Evolutionary conservation across 2,113 vertebrate species (phyloP).

Genomic region (Lophotis ruficrista): DNA sequence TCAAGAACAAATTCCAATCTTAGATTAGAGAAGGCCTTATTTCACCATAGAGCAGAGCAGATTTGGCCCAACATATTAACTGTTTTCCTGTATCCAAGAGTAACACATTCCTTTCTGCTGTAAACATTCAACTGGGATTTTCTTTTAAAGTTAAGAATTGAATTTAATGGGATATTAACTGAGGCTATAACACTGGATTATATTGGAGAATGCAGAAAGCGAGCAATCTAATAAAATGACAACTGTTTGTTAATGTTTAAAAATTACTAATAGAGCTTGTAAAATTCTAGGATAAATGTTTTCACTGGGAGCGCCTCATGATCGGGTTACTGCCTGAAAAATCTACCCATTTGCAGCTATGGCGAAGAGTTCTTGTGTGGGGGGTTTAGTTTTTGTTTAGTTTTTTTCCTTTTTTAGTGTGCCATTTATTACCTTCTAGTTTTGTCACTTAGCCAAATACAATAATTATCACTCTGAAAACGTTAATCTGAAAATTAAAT

Average conservation of each 20-base stretch:
- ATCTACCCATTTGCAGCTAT: neutral
- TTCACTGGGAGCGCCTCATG: neutral
- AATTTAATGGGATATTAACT: neutral
- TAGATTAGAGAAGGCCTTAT: neutral
- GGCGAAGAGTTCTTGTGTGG: neutral
- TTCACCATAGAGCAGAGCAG: neutral
- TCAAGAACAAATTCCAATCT: neutral
- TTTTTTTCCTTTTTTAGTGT: neutral
- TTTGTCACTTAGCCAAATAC: neutral
- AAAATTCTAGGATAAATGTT: neutral
- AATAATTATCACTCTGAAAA: neutral
- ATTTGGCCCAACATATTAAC: neutral
- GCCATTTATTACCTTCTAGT: neutral
- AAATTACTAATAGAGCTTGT: neutral
- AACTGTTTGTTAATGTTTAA: neutral
- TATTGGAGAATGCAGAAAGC: neutral
- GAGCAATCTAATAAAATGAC: neutral
- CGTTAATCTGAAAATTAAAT: neutral
- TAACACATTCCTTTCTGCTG: neutral
- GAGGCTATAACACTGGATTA: neutral
- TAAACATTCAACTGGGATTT: neutral
- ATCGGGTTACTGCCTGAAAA: neutral
- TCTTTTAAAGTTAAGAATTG: neutral
- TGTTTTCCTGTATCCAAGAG: neutral
- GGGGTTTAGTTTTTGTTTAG: too few species aligned